A percentile compares a stretch with the other conserved stretches of the same genome.
phyloP scores from a whole-genome alignment of 2,797 vertebrate species.

The Todus mexicanus region DNA sequence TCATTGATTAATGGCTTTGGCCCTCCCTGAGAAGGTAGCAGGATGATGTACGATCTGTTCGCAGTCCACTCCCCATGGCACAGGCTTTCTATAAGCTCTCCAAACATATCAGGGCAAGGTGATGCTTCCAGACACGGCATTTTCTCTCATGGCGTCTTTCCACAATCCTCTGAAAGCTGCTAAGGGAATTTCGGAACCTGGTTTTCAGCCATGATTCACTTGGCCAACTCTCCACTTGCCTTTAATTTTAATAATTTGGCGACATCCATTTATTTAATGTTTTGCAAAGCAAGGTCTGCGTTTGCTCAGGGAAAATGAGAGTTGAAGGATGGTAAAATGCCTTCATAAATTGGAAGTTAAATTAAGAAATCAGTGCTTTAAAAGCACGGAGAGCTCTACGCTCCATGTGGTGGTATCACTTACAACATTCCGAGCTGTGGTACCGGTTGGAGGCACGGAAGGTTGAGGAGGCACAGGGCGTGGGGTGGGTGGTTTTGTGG shows the following conservation, averaged over 20 bases:
- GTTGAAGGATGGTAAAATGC: slow-evolving; percentile 42
- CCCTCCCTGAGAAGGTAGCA: neutral
- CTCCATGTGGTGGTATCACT: neutral
- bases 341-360: slow-evolving; percentile 26
- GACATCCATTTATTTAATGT: neutral
- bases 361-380: neutral
- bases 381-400: neutral
- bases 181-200: slow-evolving; percentile 20
- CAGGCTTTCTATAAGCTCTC: neutral
- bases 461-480: neutral
- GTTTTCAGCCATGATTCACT: slow-evolving; percentile 15
- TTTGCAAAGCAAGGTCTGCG: neutral
- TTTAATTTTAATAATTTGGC: slow-evolving; percentile 51
- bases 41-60: neutral
- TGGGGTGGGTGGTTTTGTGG: neutral
- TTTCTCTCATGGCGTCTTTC: neutral
- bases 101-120: slow-evolving; percentile 13
- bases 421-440: neutral
- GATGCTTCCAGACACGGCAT: neutral
- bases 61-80: neutral
- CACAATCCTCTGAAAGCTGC: slow-evolving; percentile 18
- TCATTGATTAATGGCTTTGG: neutral
- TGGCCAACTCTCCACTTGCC: slow-evolving; percentile 24
- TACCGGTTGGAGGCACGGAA: neutral
- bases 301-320: slow-evolving; percentile 47